Conservation (phyloP, 2,888 invertebrate species). For the Rhyacophila evoluta region DNA sequence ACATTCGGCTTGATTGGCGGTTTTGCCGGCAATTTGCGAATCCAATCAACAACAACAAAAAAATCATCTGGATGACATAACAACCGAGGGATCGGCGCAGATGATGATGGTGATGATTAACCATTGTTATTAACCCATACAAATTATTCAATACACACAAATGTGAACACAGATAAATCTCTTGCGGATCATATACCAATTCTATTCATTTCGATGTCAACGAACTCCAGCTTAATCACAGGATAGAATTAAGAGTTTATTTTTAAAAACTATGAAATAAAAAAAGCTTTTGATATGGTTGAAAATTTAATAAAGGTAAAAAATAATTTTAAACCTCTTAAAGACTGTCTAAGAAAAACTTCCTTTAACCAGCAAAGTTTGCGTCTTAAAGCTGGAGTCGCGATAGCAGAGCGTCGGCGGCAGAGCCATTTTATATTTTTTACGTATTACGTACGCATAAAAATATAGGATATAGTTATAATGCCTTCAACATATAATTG, state of each 20-base stretch:
- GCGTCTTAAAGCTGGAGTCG: too few relatives aligned
- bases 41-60: constrained; percentile 19
- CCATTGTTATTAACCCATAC: background rate
- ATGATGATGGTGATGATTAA: constrained; percentile 16
- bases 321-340: too few relatives aligned
- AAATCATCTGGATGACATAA: background rate
- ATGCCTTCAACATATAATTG: too few relatives aligned
- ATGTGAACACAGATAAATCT: background rate
- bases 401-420: too few relatives aligned
- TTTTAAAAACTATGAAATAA: too few relatives aligned
- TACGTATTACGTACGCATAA: too few relatives aligned
- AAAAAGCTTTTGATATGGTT: too few relatives aligned
- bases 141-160: background rate
- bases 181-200: background rate
- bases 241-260: background rate
- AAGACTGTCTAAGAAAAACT: too few relatives aligned
- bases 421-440: too few relatives aligned
- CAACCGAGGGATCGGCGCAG: background rate
- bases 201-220: background rate
- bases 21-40: constrained; percentile 10
- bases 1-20: constrained; percentile 5
- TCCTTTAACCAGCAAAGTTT: too few relatives aligned
- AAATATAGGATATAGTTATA: too few relatives aligned
- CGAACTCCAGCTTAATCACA: background rate
- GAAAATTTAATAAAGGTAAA: too few relatives aligned